Conservation (phyloP, 2,888 invertebrate genomes). For the Anarsia innoxiella region DNA sequence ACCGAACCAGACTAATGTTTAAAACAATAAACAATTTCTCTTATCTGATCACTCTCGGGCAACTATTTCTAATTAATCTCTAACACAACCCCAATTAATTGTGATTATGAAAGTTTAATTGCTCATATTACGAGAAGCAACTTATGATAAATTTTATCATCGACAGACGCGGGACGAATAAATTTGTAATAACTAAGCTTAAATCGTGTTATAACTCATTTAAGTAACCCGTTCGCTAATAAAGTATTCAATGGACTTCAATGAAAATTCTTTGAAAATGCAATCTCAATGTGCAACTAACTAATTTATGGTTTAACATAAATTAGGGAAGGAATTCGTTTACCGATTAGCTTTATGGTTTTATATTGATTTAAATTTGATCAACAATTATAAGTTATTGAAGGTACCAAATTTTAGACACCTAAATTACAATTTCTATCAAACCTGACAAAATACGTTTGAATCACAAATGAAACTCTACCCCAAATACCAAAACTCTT, state of each 20-base stretch:
- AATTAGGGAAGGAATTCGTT: too few species aligned
- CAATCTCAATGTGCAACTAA: too few species aligned
- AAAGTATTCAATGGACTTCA: neutral
- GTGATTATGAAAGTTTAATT: constrained; percentile 61
- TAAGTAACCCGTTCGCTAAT: neutral
- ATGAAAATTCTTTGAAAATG: too few species aligned
- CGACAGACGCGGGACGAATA: constrained; percentile 37
- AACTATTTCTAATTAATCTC: constrained; percentile 64
- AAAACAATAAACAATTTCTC: constrained; percentile 46
- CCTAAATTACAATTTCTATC: too few species aligned
- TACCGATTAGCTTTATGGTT: too few species aligned
- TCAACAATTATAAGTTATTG: too few species aligned
- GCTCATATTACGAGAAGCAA: constrained; percentile 31
- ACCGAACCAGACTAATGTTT: constrained; percentile 36
- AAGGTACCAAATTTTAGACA: too few species aligned
- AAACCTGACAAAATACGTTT: too few species aligned
- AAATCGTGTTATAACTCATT: constrained; percentile 22
- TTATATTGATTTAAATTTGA: too few species aligned
- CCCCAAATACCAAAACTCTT: too few species aligned
- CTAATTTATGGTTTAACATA: too few species aligned
- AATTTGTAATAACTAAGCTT: constrained; percentile 32
- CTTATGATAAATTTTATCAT: constrained; percentile 36
- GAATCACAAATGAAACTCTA: too few species aligned
- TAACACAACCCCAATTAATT: constrained; percentile 53
- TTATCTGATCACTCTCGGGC: constrained; percentile 47